Conservation (phyloP, 1,140 invertebrate species). For the Drosophila willistoni region DNA sequence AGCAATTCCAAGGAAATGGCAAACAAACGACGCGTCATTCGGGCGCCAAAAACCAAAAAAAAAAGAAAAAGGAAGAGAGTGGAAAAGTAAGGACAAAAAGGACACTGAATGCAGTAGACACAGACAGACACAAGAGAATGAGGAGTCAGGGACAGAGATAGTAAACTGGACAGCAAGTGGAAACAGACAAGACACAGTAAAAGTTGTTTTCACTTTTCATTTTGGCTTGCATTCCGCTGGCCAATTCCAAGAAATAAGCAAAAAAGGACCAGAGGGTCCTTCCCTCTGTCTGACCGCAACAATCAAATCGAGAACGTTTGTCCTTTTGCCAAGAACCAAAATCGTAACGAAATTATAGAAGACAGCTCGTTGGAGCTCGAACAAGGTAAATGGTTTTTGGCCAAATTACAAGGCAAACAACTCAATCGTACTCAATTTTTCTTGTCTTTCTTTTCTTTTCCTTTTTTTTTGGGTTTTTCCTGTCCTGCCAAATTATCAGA, state of each 20-base stretch:
- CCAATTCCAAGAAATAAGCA: constrained; percentile 46
- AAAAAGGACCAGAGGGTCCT: constrained; percentile 48
- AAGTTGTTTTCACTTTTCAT: constrained; percentile 82
- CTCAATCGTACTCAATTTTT: constrained; percentile 25
- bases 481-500: constrained; percentile 49
- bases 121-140: constrained; percentile 12
- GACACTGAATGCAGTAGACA: constrained; percentile 55
- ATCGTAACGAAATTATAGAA: constrained; percentile 40
- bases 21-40: constrained; percentile 72
- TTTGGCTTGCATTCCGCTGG: constrained; percentile 37
- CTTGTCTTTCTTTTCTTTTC: too few species aligned
- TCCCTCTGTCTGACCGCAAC: constrained; percentile 46
- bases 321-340: constrained; percentile 36
- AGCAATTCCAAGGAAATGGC: constrained; percentile 69
- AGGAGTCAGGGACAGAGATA: not conserved
- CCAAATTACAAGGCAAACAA: constrained; percentile 37
- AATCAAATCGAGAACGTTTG: constrained; percentile 50
- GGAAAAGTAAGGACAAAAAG: constrained; percentile 33
- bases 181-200: constrained; percentile 51
- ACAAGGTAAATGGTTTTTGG: constrained; percentile 3
- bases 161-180: not conserved
- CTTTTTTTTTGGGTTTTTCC: not conserved
- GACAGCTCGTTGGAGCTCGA: constrained; percentile 13
- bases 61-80: constrained; percentile 17
- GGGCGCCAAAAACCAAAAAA: constrained; percentile 58